phyloP scores from a whole-genome alignment of 2,113 vertebrate species.

The Nymphicus hollandicus region DNA sequence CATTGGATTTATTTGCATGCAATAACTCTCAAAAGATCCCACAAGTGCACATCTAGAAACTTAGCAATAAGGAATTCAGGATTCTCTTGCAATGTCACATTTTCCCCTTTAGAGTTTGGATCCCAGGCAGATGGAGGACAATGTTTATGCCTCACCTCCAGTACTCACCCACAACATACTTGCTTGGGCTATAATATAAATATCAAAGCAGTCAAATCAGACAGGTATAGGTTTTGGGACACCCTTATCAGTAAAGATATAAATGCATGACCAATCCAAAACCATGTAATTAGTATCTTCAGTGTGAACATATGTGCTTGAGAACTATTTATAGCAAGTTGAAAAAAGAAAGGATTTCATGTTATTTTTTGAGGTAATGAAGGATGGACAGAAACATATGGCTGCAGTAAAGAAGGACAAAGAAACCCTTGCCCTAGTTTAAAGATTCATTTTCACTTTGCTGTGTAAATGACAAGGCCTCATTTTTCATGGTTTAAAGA shows the following conservation, averaged over 20 bases:
- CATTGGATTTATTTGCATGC: constrained; percentile 13
- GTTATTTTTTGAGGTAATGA: not conserved
- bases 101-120: not conserved
- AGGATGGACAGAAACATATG: not conserved
- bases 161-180: not conserved
- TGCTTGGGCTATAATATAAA: not conserved
- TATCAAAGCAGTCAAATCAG: not conserved
- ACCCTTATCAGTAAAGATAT: not conserved
- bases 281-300: not conserved
- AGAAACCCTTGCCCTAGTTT: not conserved
- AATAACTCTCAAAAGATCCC: not conserved
- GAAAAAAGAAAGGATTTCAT: not conserved
- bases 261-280: not conserved
- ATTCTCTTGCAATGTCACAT: not conserved
- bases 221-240: not conserved
- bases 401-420: not conserved
- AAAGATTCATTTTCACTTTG: constrained; percentile 15
- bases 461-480: not conserved
- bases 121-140: not conserved
- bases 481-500: not conserved
- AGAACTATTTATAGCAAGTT: not conserved
- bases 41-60: not conserved
- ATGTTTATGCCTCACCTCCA: not conserved
- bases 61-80: not conserved
- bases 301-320: not conserved